Base-by-base conservation (phyloP, 2,888 invertebrate species). In the Aleiodes testaceus region DNA sequence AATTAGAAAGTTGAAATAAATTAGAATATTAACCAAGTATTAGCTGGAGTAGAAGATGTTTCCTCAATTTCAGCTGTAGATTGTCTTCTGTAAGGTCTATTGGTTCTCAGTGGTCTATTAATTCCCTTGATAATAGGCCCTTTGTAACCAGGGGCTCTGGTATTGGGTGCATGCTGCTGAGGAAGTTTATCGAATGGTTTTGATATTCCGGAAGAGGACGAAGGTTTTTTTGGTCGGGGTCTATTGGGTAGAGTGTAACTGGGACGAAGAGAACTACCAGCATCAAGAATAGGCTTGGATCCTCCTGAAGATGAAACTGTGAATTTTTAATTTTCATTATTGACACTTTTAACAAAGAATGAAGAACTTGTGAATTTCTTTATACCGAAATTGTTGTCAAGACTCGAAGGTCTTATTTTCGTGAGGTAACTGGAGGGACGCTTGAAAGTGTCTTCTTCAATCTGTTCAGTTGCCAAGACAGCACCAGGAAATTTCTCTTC, bases 401-500 rank as follows among this genome's bases (percentile, higher is more conserved):
- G 82, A 26, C 16, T 67, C 1, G 77, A 64, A 12, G 76, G 73
- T 7, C 77, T 75, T 16, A 75, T 79, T 26, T 83, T 83, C 18
- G 70, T 77, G 5, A 80, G 66, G 52, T 82, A 83, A 59, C 80
- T 81, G 5, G 69, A 65, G 4, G 76, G 76, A 14, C 75, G 71
- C 30, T 74, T 74, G 4, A 79, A 75, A 30, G 78, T 75, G 49
- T 77, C 78, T 11, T 81, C 80, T 3, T 82, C 80, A 50, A 79
- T 80, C 2, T 81, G 79, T 6, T 83, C 81, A 0, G 80, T 80
- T 2, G 79, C 80, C 50, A 87, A 84, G 63, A 91, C 91, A 75
- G 89, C 90, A 2, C 91, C 91, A 0, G 91, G 91, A 72, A 91
- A 91, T 12, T 85, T 87, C 81, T 91, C 91, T 69, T 89, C 89